Conservation (phyloP, 2,888 invertebrate genomes). For the Hyposoter didymator region DNA sequence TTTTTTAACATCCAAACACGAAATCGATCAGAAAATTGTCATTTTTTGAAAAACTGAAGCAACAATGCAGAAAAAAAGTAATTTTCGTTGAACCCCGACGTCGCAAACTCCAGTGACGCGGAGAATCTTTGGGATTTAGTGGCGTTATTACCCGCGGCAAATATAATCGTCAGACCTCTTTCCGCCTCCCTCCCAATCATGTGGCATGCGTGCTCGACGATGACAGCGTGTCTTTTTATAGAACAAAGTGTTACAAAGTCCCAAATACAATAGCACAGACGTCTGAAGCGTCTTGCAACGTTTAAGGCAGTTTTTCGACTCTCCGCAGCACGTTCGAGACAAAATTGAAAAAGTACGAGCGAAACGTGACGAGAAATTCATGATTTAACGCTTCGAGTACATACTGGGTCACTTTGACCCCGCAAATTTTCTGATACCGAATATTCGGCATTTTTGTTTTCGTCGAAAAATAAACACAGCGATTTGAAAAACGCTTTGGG, state of each 20-base stretch:
- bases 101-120: neutral
- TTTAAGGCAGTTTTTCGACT: neutral
- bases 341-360: too few relatives aligned
- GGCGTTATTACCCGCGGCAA: slow-evolving; percentile 57
- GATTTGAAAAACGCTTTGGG: too few relatives aligned
- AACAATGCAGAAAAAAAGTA: too few relatives aligned
- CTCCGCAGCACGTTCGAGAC: too few relatives aligned
- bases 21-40: neutral
- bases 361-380: too few relatives aligned
- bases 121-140: slow-evolving; percentile 32
- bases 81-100: neutral
- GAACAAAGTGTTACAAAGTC: slow-evolving; percentile 67
- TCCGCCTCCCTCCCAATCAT: slow-evolving; percentile 28
- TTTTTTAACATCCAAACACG: too few relatives aligned
- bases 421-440: too few relatives aligned
- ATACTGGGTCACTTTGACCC: too few relatives aligned
- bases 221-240: slow-evolving; percentile 80
- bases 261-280: neutral
- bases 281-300: neutral
- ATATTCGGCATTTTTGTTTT: too few relatives aligned
- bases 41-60: neutral
- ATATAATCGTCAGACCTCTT: slow-evolving; percentile 29
- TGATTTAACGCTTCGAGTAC: too few relatives aligned
- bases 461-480: too few relatives aligned
- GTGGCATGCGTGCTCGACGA: slow-evolving; percentile 67